Evolutionary conservation across 2,888 invertebrate species (phyloP).

Genomic region (Lamellibrachia columna): DNA sequence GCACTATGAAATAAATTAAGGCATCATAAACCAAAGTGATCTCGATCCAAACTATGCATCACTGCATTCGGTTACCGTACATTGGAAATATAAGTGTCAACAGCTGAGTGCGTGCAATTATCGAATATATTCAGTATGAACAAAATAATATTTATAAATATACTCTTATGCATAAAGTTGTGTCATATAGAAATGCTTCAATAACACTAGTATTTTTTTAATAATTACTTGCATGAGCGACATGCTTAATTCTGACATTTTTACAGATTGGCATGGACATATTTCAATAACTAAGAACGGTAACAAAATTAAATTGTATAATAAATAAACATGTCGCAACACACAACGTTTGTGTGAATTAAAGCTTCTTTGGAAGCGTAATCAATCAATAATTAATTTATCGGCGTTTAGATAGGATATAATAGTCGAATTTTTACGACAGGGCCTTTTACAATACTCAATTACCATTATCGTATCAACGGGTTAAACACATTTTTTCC

Average conservation of each 20-base stretch:
- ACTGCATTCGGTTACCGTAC: background rate
- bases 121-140: background rate
- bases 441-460: background rate
- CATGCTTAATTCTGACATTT: background rate
- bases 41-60: background rate
- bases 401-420: background rate
- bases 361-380: background rate
- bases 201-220: background rate
- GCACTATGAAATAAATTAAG: background rate
- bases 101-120: background rate
- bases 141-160: background rate
- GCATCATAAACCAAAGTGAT: background rate
- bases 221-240: background rate
- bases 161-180: background rate
- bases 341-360: background rate
- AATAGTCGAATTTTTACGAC: too few relatives aligned
- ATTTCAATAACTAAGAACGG: background rate
- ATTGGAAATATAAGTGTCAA: background rate
- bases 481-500: background rate
- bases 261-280: background rate
- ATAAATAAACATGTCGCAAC: background rate
- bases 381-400: background rate
- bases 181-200: background rate
- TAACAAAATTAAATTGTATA: background rate
- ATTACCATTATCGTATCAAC: background rate